Percentiles rank a stretch among this genome's conserved stretches.
phyloP scores from a whole-genome alignment of 2,797 vertebrate genomes.

The Australoheros facetus region DNA sequence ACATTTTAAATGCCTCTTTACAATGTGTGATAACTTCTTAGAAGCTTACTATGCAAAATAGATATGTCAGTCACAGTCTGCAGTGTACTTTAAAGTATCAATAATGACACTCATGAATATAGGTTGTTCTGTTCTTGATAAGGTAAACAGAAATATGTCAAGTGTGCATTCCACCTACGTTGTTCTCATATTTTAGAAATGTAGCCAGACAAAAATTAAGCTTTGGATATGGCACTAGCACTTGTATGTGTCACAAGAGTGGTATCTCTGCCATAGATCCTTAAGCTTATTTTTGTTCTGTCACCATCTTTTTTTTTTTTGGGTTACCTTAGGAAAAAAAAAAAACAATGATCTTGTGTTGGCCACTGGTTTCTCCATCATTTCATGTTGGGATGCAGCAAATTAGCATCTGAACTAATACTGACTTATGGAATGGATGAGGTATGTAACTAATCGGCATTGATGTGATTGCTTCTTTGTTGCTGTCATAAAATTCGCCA shows the following conservation, averaged over 20 bases:
- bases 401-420: background rate
- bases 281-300: conserved; percentile 16
- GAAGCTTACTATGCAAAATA: background rate
- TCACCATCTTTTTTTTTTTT: background rate
- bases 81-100: background rate
- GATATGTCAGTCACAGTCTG: background rate
- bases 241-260: background rate
- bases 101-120: background rate
- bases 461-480: background rate
- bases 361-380: background rate
- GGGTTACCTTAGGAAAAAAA: background rate
- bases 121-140: background rate
- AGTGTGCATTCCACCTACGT: background rate
- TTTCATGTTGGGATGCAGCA: background rate
- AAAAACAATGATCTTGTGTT: background rate
- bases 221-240: background rate
- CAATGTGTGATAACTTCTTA: conserved; percentile 15
- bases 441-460: rapidly evolving
- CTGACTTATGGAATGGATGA: background rate
- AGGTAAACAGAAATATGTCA: background rate
- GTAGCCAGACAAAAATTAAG: conserved; percentile 10
- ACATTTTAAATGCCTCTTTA: conserved; percentile 22
- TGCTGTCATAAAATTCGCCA: background rate
- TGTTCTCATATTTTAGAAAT: conserved; percentile 8
- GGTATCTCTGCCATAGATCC: background rate